These are phyloP conservation scores for Vannuccia rotundouncinata DNA, from an alignment of 2,888 invertebrate species.

Conservation along the genomic window DNA sequence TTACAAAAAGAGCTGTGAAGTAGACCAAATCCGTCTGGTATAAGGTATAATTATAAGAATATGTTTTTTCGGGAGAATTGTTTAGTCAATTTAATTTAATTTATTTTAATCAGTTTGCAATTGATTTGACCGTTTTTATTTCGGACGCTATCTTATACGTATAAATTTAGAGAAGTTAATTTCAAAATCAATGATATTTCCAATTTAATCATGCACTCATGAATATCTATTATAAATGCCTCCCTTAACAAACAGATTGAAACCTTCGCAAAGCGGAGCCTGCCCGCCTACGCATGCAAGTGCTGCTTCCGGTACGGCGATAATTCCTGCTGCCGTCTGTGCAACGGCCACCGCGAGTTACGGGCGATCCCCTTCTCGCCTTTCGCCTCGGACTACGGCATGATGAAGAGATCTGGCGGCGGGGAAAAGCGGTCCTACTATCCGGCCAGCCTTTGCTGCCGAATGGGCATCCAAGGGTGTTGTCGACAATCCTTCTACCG, in stretches of 20 bases:
- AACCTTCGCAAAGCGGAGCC: not conserved
- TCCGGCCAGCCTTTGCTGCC: not conserved
- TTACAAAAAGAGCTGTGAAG: too few species aligned
- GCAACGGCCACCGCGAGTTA: not conserved
- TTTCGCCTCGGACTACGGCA: not conserved
- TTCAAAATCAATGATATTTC: too few species aligned
- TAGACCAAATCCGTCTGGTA: too few species aligned
- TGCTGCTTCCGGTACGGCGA: not conserved
- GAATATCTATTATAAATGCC: too few species aligned
- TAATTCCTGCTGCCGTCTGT: not conserved
- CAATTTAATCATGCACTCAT: too few species aligned
- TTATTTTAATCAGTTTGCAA: too few species aligned
- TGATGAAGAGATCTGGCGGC: not conserved
- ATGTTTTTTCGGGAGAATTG: too few species aligned
- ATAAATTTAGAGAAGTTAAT: too few species aligned
- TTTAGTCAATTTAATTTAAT: too few species aligned
- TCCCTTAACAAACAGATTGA: not conserved
- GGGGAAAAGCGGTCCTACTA: not conserved
- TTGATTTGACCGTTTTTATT: too few species aligned
- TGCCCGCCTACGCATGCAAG: conserved; percentile 9
- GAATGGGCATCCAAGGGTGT: not conserved
- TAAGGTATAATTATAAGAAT: too few species aligned
- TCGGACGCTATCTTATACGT: too few species aligned
- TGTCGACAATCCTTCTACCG: not conserved
- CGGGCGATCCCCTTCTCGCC: not conserved